Conservation (phyloP, 2,888 invertebrate species). For the Dusona sp. region DNA sequence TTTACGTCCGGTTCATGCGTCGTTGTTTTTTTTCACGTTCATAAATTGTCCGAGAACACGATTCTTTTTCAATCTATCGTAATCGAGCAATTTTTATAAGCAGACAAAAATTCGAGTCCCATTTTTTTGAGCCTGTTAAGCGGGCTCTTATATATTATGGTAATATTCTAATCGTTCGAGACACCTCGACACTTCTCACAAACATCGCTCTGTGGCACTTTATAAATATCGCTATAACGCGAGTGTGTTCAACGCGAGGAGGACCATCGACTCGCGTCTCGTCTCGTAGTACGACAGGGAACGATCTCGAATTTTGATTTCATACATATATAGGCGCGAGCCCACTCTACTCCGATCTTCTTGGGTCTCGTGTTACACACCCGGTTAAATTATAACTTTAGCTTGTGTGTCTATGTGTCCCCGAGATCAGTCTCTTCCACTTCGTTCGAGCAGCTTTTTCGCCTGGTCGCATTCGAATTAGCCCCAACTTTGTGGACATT, state of each 20-base stretch:
- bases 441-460: slow-evolving; percentile 81
- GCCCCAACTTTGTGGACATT: slow-evolving; percentile 65
- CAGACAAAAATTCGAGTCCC: not conserved
- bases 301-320: slow-evolving; percentile 77
- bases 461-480: slow-evolving; percentile 80
- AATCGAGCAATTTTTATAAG: slow-evolving; percentile 37
- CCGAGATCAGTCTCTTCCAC: slow-evolving; percentile 80
- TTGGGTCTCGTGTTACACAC: slow-evolving; percentile 78
- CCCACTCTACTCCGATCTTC: slow-evolving; percentile 65
- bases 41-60: slow-evolving; percentile 37
- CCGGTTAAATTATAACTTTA: slow-evolving; percentile 50
- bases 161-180: slow-evolving; percentile 81
- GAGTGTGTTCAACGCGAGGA: slow-evolving; percentile 52
- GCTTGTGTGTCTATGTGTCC: slow-evolving; percentile 46
- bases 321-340: slow-evolving; percentile 71
- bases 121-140: slow-evolving; percentile 41
- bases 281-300: slow-evolving; percentile 43
- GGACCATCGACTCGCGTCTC: slow-evolving; percentile 65
- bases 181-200: slow-evolving; percentile 80
- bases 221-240: slow-evolving; percentile 48
- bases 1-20: not conserved
- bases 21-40: slow-evolving; percentile 7
- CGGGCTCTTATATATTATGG: slow-evolving; percentile 73
- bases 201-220: slow-evolving; percentile 52
- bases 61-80: slow-evolving; percentile 25